Evolutionary conservation across 2,113 vertebrate species (phyloP).

Genomic region (Vulpes lagopus): DNA sequence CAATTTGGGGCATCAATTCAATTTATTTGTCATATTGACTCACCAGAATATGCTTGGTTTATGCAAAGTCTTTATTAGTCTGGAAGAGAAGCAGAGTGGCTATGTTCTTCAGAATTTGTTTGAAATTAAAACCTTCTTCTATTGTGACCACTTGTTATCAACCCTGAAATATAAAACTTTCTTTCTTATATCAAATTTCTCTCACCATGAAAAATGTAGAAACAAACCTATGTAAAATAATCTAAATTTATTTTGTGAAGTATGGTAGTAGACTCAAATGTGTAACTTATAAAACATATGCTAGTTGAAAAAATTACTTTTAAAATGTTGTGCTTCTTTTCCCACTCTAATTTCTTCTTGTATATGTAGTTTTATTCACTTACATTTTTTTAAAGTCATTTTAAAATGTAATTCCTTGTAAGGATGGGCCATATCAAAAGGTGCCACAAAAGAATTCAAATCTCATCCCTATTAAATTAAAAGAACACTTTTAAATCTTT

Average conservation of each 20-base stretch:
- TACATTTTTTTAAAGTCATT: neutral
- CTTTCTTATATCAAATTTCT: neutral
- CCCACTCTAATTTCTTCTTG: neutral
- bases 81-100: neutral
- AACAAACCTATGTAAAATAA: neutral
- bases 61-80: constrained; percentile 49
- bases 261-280: neutral
- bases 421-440: neutral
- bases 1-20: constrained; percentile 71
- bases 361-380: neutral
- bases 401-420: constrained; percentile 23
- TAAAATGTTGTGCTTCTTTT: neutral
- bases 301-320: neutral
- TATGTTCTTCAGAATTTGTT: constrained; percentile 45
- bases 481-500: constrained; percentile 61
- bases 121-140: constrained; percentile 3
- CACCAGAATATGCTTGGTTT: constrained; percentile 2
- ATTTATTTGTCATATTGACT: constrained; percentile 71
- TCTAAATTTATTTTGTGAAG: neutral
- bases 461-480: constrained; percentile 24
- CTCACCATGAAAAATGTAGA: neutral
- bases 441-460: neutral
- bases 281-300: neutral
- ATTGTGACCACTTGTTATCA: neutral
- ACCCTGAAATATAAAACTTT: neutral